Evolutionary conservation across 2,797 vertebrate genomes (phyloP), one percentile per base, ranked within the genome.

Genomic region (Hylomyscus alleni): DNA sequence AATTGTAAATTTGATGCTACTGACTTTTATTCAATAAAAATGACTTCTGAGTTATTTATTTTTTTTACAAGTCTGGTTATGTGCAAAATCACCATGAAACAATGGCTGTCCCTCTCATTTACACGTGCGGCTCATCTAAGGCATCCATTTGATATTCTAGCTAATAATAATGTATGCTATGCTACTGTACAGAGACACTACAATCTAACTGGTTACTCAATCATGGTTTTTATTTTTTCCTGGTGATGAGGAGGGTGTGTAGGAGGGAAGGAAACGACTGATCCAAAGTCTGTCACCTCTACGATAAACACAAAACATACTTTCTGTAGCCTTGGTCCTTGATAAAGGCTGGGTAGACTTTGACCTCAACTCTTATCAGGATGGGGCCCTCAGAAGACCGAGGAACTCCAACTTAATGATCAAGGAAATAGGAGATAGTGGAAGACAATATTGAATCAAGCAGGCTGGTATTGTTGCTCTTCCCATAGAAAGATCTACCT

Each of bases 1-100:
- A 94, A 90, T 12, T 73, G 56, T 60, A 96, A 95, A 93, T 91
- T 95, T 80, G 81, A n/a, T 44, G 11, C 31, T 67, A 67, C 34
- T 52, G 92, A 84, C 76, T 73, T 89, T 83, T 76, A 87, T 62
- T 87, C 76, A 89, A 91, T 3, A 90, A 29, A 73, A 91, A 86
- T 20, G 60, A 90, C 54, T 75, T 92, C 50, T 54, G 44, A 69
- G 22, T 54, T 82, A 65, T 24, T 81, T 37, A n/a, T n/a, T 77
- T 20, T 77, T 31, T 17, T 73, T 75, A 75, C 52, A 14, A 77
- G 65, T 76, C 83, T 56, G 6, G 26, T 24, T 22, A 9, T 5
- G n/a, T 47, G 6, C 1, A 84, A 89, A 82, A 90, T 91, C 10
- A 84, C 40, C 20, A 10, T 1, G 4, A 29, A 65, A 67, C 10